Evolutionary conservation across 2,888 invertebrate species (phyloP).

Genomic region (Phrixothrix hirtus): DNA sequence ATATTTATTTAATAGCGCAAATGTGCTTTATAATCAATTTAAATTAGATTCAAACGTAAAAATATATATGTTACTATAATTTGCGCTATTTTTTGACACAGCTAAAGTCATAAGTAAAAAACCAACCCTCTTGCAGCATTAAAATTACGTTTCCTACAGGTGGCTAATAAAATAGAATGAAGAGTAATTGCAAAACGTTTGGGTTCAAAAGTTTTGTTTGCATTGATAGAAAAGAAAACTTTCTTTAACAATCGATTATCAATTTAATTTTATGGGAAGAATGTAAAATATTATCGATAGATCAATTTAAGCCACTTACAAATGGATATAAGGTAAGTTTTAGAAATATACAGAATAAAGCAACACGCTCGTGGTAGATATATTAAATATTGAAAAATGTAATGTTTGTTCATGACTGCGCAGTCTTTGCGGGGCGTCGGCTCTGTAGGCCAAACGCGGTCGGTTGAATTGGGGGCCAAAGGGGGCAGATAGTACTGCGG

Average conservation of each 20-base stretch:
- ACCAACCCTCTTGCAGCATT: conserved; percentile 24
- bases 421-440: conserved; percentile 43
- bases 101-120: too few relatives aligned
- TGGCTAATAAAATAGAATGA: conserved; percentile 32
- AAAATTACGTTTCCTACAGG: conserved; percentile 31
- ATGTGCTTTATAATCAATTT: too few relatives aligned
- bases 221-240: conserved; percentile 11
- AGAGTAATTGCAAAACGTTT: conserved; percentile 27
- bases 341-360: too few relatives aligned
- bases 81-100: too few relatives aligned
- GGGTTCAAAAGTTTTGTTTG: conserved; percentile 27
- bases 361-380: neutral
- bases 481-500: conserved; percentile 55
- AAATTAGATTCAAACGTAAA: too few relatives aligned
- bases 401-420: conserved; percentile 52
- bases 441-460: conserved; percentile 36
- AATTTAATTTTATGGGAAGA: too few relatives aligned
- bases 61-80: too few relatives aligned
- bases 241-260: too few relatives aligned
- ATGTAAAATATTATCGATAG: too few relatives aligned
- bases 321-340: too few relatives aligned
- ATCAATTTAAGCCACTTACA: too few relatives aligned
- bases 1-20: too few relatives aligned
- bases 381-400: conserved; percentile 50
- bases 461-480: conserved; percentile 40